These are phyloP conservation scores for Microcebus lehilahytsara DNA, from an alignment of 2,113 vertebrate species.

Conservation along the genomic window DNA sequence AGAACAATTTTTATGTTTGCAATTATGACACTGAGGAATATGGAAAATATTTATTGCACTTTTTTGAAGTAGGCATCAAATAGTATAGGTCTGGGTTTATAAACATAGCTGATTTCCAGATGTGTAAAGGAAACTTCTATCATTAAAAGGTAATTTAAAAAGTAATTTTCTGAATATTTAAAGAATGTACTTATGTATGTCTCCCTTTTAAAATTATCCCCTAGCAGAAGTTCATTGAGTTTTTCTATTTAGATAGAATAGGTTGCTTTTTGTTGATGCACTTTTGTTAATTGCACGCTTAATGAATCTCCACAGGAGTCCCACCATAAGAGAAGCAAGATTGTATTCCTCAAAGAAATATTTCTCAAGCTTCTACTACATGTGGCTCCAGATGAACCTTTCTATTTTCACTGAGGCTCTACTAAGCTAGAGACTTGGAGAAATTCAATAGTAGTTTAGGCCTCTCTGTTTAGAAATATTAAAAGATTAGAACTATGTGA, in stretches of 20 bases:
- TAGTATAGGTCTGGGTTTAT: not conserved
- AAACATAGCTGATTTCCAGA: not conserved
- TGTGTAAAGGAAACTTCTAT: not conserved
- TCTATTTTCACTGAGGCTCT: not conserved
- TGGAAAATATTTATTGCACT: not conserved
- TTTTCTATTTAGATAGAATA: conserved; percentile 27
- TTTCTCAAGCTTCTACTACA: conserved; percentile 7
- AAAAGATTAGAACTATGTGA: conserved; percentile 3
- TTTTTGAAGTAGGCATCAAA: not conserved
- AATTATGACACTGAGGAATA: not conserved
- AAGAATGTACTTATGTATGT: not conserved
- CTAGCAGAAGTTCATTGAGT: not conserved
- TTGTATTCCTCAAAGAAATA: not conserved
- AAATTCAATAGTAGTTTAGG: not conserved
- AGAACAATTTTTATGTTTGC: not conserved
- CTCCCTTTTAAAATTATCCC: not conserved
- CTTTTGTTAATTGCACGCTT: conserved; percentile 67
- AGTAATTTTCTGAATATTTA: not conserved
- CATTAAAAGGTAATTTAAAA: not conserved
- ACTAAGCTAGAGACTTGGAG: not conserved
- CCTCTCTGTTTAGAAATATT: not conserved
- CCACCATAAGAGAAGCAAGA: not conserved
- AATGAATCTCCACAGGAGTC: conserved; percentile 28
- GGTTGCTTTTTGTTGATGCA: not conserved
- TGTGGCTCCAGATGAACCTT: not conserved